Evolutionary conservation across 2,113 vertebrate genomes (phyloP).

Genomic region (Aleadryas rufinucha): DNA sequence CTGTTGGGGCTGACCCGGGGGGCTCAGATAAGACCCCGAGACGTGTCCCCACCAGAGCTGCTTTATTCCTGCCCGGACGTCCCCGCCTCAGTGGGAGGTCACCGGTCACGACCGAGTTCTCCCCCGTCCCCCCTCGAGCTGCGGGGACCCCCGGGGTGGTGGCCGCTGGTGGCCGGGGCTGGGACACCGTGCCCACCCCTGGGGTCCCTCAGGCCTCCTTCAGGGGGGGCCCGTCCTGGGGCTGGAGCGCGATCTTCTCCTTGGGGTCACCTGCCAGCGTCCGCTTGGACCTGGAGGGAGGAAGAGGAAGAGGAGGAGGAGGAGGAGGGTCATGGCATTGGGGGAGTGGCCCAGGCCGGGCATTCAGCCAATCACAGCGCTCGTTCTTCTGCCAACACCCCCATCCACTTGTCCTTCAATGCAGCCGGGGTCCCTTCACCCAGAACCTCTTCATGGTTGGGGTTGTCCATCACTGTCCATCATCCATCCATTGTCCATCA

Average conservation of each 20-base stretch:
- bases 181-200: background rate
- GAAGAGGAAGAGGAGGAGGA: background rate
- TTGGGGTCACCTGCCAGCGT: background rate
- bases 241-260: conserved; percentile 54
- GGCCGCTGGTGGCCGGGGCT: rapidly evolving
- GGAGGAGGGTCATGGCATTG: background rate
- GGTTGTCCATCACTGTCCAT: background rate
- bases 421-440: background rate
- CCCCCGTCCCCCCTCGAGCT: background rate
- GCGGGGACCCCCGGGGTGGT: background rate
- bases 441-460: background rate
- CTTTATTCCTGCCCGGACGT: background rate
- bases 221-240: background rate
- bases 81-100: background rate
- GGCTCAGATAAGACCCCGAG: background rate
- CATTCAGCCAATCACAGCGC: background rate
- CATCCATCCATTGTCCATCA: no score
- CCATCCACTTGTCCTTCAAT: rapidly evolving
- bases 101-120: rapidly evolving
- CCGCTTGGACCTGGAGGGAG: background rate
- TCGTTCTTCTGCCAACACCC: rapidly evolving
- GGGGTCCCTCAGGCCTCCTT: conserved; percentile 20
- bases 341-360: rapidly evolving
- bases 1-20: background rate
- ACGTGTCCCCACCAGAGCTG: background rate